Base-by-base conservation (phyloP, 2,888 invertebrate genomes). In the Melieria crassipennis region DNA sequence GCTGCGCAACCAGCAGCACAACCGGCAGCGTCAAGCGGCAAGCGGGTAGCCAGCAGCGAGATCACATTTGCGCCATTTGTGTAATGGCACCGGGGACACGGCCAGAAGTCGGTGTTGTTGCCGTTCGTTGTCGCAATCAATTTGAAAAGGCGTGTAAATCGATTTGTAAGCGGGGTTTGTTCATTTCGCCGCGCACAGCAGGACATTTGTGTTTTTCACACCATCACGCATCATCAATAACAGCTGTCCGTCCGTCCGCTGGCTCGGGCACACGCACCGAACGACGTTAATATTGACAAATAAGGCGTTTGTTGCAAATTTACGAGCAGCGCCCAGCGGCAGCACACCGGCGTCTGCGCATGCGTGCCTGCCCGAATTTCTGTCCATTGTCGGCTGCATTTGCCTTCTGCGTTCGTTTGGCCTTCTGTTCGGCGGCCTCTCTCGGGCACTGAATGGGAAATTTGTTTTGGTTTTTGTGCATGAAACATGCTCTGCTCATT, bases 61-160 rank as follows among this genome's bases (percentile, higher is more conserved):
- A 30, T 30, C 30, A 30, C 30, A 30, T 30, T 30, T 30, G 2
- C 30, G 57, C 50, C 13, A 60, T n/a, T 16, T 52, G 61, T 64
- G 65, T 69, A 65, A 69, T 63, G 30, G 30, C 30, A 30, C 30
- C 30, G 30, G 30, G 30, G 30, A 52, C 9, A 52, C 13, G 13
- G n/a, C 52, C 11, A 52, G 13, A n/a, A 52, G 5, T 52, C 13
- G 11, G 11, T 50, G 50, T 2, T 11, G 52, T 11, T 13, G 11
- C 52, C 5, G 52, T 50, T 42, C 50, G 58, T 48, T 58, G 43
- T 69, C 67, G 69, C 69, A 71, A 68, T 70, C 70, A 75, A 76
- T 75, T 75, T 81, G 78, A 84, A 84, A 84, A 83, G 83, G 82
- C 84, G 82, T 84, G 83, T 85, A 83, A 84, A 84, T 78, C 81